Evolutionary conservation across 1,140 invertebrate species (phyloP).

Genomic region (Delia radicum): DNA sequence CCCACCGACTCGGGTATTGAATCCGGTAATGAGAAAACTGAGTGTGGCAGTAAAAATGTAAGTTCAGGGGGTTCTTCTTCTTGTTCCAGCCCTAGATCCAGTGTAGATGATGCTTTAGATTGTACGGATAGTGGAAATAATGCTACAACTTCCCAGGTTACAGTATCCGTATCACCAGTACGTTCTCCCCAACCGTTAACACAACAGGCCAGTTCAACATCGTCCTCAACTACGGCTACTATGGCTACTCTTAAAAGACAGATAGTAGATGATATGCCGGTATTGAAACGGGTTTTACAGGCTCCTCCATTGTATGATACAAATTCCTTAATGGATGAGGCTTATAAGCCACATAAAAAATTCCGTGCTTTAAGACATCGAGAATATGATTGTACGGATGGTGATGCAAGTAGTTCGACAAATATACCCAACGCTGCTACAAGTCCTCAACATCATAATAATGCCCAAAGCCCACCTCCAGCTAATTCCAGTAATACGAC

Average conservation of each 20-base stretch:
- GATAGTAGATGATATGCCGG: conserved; percentile 87
- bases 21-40: conserved; percentile 85
- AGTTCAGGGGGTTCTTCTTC: conserved; percentile 71
- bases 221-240: background rate
- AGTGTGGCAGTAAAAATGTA: conserved; percentile 65
- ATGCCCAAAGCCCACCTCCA: conserved; percentile 35
- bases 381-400: conserved; percentile 70
- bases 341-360: conserved; percentile 93
- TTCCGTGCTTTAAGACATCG: conserved; percentile 80
- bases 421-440: conserved; percentile 29
- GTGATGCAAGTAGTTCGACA: conserved; percentile 57
- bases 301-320: conserved; percentile 87
- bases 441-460: conserved; percentile 27
- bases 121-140: conserved; percentile 56
- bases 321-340: conserved; percentile 88
- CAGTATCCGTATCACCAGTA: conserved; percentile 45
- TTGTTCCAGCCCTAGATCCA: conserved; percentile 83
- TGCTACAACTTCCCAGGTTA: conserved; percentile 28
- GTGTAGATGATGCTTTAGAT: conserved; percentile 74
- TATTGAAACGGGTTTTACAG: conserved; percentile 86
- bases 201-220: conserved; percentile 10
- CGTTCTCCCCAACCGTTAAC: conserved; percentile 43
- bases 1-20: conserved; percentile 91
- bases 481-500: conserved; percentile 16
- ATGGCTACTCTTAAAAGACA: conserved; percentile 52